A percentile compares a stretch with the other conserved stretches of the same genome.
Conservation (phyloP, 2,113 vertebrate genomes). For the Rhombomys opimus region DNA sequence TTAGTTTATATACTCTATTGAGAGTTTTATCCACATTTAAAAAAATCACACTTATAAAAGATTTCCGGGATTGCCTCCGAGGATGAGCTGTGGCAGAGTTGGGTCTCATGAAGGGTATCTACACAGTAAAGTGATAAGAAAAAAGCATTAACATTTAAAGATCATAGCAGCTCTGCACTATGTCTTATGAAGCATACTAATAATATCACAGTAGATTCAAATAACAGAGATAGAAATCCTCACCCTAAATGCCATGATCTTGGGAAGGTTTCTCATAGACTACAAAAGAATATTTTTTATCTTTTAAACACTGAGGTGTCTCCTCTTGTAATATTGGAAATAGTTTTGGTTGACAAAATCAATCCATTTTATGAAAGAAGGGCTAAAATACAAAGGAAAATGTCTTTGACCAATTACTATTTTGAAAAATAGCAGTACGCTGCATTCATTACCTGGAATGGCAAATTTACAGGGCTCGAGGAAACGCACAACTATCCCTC, state of each 20-base stretch:
- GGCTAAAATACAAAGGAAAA: slow-evolving; percentile 42
- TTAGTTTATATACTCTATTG: slow-evolving; percentile 88
- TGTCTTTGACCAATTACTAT: neutral
- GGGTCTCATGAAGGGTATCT: slow-evolving; percentile 92
- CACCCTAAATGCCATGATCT: slow-evolving; percentile 58
- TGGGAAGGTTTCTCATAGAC: slow-evolving; percentile 2
- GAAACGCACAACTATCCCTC: slow-evolving; percentile 8
- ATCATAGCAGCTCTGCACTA: slow-evolving; percentile 86
- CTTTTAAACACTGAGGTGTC: slow-evolving; percentile 55
- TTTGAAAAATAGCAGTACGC: slow-evolving; percentile 24
- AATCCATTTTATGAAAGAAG: slow-evolving; percentile 34
- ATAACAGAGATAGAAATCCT: slow-evolving; percentile 72
- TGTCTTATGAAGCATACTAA: slow-evolving; percentile 89
- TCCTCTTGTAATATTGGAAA: slow-evolving; percentile 60
- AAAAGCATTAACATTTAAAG: slow-evolving; percentile 90
- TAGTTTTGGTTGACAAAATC: slow-evolving; percentile 51
- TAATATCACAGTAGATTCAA: slow-evolving; percentile 84
- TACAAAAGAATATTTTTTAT: slow-evolving; percentile 53
- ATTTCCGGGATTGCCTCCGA: slow-evolving; percentile 90
- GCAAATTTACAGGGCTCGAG: slow-evolving; percentile 29
- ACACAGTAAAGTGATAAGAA: slow-evolving; percentile 93
- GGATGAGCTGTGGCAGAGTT: slow-evolving; percentile 91
- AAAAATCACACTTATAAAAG: slow-evolving; percentile 89
- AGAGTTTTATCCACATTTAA: slow-evolving; percentile 89
- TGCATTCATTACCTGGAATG: slow-evolving; percentile 49